Evolutionary conservation across 2,113 vertebrate species (phyloP), one percentile per base, ranked within the genome.

Genomic region (Passerina amoena): DNA sequence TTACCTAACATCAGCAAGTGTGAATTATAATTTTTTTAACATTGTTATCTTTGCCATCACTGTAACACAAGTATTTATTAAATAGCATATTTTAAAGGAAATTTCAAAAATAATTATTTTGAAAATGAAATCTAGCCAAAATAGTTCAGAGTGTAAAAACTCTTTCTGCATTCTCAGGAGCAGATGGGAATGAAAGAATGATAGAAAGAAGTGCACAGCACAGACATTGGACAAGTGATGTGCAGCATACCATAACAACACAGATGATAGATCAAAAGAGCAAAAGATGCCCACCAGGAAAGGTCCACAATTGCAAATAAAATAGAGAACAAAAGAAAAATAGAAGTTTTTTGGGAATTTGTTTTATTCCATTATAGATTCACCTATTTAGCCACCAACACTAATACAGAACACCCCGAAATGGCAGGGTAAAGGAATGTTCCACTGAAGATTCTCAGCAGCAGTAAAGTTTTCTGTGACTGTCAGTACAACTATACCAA

Each of bases 401-500:
- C 37, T 54, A 82, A 92, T 24, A 86, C 1, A 22, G 71, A 95
- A 94, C 40, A 66, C 47, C 44, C 51, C 11, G 12, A 69, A 92
- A 47, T 47, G 37, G 53, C 61, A 76, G 59, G 14, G 50, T n/a
- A 84, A 92, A 89, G 28, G 28, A 57, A 44, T 21, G 37, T 85
- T 77, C 30, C 50, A 51, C 40, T 30, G 44, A 92, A 85, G 68
- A 71, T 37, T 87, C 24, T 68, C 47, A 92, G 77, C 28, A 91
- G 75, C 60, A 89, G 44, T 37, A 59, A 92, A 92, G 18, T 72
- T 89, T 71, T 90, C 66, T 76, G 79, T 51, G 51, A 94, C 61
- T 90, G 47, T 91, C 64, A 86, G 76, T 69, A 87, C 23, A 92
- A 73, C 80, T 68, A 44, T n/a, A 90, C 73, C 47, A 80, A 95